A percentile compares a stretch with the other conserved stretches of the same genome.
These are phyloP conservation scores for Limnephilus auricula DNA, from an alignment of 2,888 invertebrate species.

Conservation along the genomic window DNA sequence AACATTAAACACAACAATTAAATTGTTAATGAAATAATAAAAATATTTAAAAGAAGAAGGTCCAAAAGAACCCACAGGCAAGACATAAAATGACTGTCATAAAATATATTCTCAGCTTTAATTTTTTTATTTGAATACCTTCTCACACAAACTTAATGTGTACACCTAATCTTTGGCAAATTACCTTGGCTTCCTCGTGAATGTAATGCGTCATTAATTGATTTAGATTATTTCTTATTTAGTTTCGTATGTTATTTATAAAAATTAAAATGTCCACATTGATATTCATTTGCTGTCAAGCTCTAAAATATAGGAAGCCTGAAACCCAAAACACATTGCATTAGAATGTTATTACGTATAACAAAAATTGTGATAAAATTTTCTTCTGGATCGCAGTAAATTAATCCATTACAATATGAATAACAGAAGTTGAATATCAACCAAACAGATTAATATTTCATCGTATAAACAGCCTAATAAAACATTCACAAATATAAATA, in stretches of 20 bases:
- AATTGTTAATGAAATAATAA: not conserved
- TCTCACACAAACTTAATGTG: not conserved
- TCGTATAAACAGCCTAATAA: not conserved
- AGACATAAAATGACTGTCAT: not conserved
- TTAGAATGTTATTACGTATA: no score
- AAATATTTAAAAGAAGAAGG: not conserved
- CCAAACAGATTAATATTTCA: not conserved
- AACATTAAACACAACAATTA: not conserved
- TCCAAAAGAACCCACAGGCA: not conserved
- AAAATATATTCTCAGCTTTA: not conserved
- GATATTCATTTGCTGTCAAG: not conserved
- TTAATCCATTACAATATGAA: not conserved
- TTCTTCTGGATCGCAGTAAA: not conserved
- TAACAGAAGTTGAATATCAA: not conserved
- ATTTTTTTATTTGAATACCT: not conserved
- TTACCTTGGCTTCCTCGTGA: not conserved
- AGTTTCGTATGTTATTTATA: not conserved
- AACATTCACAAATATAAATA: not conserved
- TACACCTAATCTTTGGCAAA: constrained; percentile 2
- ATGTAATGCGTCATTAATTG: not conserved
- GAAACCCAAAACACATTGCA: not conserved
- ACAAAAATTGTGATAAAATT: not conserved
- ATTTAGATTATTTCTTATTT: not conserved
- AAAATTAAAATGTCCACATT: not conserved
- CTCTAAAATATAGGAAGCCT: not conserved